Conservation (phyloP, 2,888 invertebrate species). For the Oscheius sp. region DNA sequence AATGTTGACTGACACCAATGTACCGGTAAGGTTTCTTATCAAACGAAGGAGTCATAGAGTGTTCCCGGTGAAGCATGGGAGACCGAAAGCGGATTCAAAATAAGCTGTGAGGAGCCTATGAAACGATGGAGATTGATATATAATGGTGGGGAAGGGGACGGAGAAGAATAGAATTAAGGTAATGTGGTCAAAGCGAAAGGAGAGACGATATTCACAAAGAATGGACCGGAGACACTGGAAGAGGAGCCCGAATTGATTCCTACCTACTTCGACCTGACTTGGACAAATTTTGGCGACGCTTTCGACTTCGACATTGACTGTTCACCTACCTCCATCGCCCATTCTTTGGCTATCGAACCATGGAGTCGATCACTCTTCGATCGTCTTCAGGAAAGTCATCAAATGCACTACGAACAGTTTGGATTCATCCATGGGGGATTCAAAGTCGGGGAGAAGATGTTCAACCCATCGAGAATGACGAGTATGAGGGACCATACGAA, state of each 20-base stretch:
- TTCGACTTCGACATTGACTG: conserved; percentile 83
- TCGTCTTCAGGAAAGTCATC: conserved; percentile 79
- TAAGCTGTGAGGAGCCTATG: conserved; percentile 80
- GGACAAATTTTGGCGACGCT: conserved; percentile 76
- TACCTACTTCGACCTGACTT: conserved; percentile 77
- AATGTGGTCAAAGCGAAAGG: conserved; percentile 22
- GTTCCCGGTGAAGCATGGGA: conserved; percentile 71
- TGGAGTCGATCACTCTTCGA: conserved; percentile 81
- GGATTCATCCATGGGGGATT: conserved; percentile 53
- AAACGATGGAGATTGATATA: conserved; percentile 78
- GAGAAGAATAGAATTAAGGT: no score
- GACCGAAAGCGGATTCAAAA: conserved; percentile 79
- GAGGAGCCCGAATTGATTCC: conserved; percentile 71
- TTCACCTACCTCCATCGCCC: conserved; percentile 78
- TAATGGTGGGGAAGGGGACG: conserved; percentile 74
- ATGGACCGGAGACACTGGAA: conserved; percentile 36
- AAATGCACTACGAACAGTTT: conserved; percentile 82
- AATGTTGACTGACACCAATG: conserved; percentile 57
- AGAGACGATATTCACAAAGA: conserved; percentile 30
- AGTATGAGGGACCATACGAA: conserved; percentile 85
- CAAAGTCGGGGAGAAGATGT: conserved; percentile 37
- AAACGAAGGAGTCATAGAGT: conserved; percentile 36
- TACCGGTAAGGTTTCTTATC: conserved; percentile 42
- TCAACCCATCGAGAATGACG: conserved; percentile 74
- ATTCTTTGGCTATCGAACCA: conserved; percentile 80